These are phyloP conservation scores for Leptonema lineaticorne DNA, from an alignment of 1,140 invertebrate species.

Conservation along the genomic window DNA sequence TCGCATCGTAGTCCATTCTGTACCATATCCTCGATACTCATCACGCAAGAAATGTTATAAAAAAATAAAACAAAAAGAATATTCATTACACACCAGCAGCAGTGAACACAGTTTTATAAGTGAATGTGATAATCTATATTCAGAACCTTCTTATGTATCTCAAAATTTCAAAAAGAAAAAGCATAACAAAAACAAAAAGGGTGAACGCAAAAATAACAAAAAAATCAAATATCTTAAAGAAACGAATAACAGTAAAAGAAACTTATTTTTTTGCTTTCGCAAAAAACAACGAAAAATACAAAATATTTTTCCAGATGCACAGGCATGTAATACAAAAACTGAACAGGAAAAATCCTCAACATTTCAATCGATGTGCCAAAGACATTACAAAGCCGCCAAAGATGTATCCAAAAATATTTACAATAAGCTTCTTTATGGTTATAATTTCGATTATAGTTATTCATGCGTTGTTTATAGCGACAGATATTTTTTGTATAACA, in stretches of 20 bases:
- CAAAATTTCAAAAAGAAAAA: constrained; percentile 26
- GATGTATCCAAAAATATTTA: constrained; percentile 39
- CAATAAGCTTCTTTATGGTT: constrained; percentile 36
- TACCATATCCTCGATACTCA: constrained; percentile 40
- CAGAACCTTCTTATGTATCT: constrained; percentile 29
- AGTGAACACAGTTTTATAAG: constrained; percentile 28
- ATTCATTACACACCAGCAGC: background rate
- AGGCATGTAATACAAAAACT: constrained; percentile 35
- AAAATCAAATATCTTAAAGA: background rate
- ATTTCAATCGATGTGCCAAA: constrained; percentile 36
- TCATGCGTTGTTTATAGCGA: constrained; percentile 53
- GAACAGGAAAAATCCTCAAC: constrained; percentile 32
- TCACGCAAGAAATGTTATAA: constrained; percentile 30
- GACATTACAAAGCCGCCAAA: constrained; percentile 37
- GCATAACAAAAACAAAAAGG: constrained; percentile 25
- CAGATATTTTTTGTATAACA: constrained; percentile 49
- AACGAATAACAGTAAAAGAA: constrained; percentile 25
- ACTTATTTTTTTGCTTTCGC: constrained; percentile 36
- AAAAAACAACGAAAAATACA: constrained; percentile 23
- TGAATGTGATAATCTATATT: constrained; percentile 38
- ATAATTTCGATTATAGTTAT: constrained; percentile 38
- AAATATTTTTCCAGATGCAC: constrained; percentile 29
- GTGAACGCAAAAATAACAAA: constrained; percentile 32
- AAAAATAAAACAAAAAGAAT: constrained; percentile 32
- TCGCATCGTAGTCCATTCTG: constrained; percentile 43